A percentile compares a stretch with the other conserved stretches of the same genome.
These are phyloP conservation scores for Tholera decimalis DNA, from an alignment of 2,888 invertebrate species.

Conservation along the genomic window DNA sequence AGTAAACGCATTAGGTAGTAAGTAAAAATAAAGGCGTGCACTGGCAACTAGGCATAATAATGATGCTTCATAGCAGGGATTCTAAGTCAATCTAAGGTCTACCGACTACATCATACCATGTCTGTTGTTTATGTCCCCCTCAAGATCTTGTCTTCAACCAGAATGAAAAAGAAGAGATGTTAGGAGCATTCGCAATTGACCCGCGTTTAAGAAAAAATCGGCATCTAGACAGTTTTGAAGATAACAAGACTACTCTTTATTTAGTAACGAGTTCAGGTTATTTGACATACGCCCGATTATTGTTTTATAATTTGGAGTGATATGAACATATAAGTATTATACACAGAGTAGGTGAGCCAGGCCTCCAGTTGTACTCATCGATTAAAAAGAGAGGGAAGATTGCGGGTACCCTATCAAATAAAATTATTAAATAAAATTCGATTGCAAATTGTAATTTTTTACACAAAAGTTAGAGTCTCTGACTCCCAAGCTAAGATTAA, in stretches of 20 bases:
- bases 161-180: slow-evolving; percentile 9
- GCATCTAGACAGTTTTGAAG: not conserved
- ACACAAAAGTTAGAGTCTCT: no score
- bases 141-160: slow-evolving; percentile 9
- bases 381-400: no score
- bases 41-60: slow-evolving; percentile 1
- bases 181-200: not conserved
- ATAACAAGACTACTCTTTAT: not conserved
- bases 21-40: slow-evolving; percentile 7
- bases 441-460: no score
- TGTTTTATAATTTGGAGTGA: no score
- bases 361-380: no score
- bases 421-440: no score
- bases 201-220: not conserved
- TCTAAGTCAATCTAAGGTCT: not conserved
- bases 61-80: not conserved
- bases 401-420: no score
- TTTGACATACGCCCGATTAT: no score
- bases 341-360: no score
- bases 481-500: no score
- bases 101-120: slow-evolving; percentile 21
- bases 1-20: not conserved
- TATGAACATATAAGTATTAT: no score
- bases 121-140: not conserved
- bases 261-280: no score